Percentiles rank a stretch among this genome's conserved stretches.
phyloP scores from a whole-genome alignment of 2,797 vertebrate species.

The Myotis vivesi region DNA sequence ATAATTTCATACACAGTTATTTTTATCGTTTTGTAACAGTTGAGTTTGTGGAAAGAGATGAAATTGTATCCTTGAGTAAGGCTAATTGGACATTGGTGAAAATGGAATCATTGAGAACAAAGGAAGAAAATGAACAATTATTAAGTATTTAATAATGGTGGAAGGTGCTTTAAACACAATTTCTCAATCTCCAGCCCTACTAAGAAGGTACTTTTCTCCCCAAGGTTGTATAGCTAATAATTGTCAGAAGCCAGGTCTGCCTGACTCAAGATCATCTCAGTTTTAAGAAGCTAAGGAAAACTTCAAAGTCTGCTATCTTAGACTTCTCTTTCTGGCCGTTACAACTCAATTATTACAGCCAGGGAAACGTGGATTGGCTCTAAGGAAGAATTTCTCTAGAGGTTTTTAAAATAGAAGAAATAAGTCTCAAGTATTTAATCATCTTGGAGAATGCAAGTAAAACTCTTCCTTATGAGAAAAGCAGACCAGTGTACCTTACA shows the following conservation, averaged over 20 bases:
- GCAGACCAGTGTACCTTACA: not conserved
- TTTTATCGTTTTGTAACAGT: slow-evolving; percentile 43
- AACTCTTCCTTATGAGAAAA: slow-evolving; percentile 35
- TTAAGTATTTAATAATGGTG: not conserved
- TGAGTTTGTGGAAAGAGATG: not conserved
- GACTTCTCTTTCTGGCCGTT: slow-evolving; percentile 41
- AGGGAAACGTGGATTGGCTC: slow-evolving; percentile 27
- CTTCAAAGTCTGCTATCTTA: slow-evolving; percentile 10
- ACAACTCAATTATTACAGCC: slow-evolving; percentile 45
- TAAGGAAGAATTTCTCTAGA: slow-evolving; percentile 47
- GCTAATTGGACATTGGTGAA: slow-evolving; percentile 44
- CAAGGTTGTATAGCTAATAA: slow-evolving; percentile 14
- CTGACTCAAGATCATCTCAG: slow-evolving; percentile 39
- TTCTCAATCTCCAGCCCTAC: slow-evolving; percentile 49
- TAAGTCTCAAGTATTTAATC: not conserved
- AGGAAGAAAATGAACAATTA: slow-evolving; percentile 33
- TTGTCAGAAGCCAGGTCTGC: slow-evolving; percentile 15
- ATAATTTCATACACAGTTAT: slow-evolving; percentile 57
- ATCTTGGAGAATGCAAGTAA: slow-evolving; percentile 8
- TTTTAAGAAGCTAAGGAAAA: slow-evolving; percentile 56
- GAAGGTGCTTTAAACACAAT: slow-evolving; percentile 30
- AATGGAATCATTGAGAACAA: not conserved
- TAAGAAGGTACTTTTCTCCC: slow-evolving; percentile 24
- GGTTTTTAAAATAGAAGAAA: slow-evolving; percentile 38
- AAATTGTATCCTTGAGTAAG: slow-evolving; percentile 43